Percentiles rank a stretch among this genome's conserved stretches.
Evolutionary conservation across 2,797 vertebrate genomes (phyloP).

Genomic region (Lates japonicus): DNA sequence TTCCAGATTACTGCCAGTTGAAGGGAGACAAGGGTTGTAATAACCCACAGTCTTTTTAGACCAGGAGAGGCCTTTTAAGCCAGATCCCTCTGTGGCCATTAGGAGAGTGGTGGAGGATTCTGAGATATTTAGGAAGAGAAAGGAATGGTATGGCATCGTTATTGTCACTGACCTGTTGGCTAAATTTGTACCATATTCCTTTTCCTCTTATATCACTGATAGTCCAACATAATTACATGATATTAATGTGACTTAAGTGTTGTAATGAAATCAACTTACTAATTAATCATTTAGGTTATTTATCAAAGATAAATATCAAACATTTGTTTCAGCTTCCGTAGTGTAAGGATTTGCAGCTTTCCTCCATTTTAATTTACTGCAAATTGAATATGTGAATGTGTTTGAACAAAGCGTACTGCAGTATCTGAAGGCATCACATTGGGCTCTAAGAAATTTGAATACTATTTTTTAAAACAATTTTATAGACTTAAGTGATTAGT

Average conservation of each 20-base stretch:
- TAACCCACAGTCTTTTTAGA: slow-evolving; percentile 68
- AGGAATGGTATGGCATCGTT: slow-evolving; percentile 19
- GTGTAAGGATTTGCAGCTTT: background rate
- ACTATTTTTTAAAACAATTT: background rate
- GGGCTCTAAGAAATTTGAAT: background rate
- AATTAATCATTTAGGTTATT: background rate
- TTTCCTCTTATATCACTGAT: background rate
- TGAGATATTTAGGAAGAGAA: slow-evolving; percentile 35
- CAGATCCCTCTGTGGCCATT: slow-evolving; percentile 47
- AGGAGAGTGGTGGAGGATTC: slow-evolving; percentile 45
- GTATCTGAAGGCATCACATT: background rate
- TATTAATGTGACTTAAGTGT: background rate
- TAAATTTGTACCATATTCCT: background rate
- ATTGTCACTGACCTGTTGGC: slow-evolving; percentile 18
- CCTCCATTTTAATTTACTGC: background rate
- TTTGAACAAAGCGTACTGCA: background rate
- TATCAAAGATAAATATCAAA: background rate
- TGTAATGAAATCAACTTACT: background rate
- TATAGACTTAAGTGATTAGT: background rate
- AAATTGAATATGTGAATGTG: background rate
- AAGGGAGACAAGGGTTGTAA: slow-evolving; percentile 68
- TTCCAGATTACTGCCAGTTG: slow-evolving; percentile 75
- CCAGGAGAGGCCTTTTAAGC: slow-evolving; percentile 63
- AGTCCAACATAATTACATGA: background rate
- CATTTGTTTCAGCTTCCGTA: background rate